These are phyloP conservation scores for Turdus rufiventris DNA, from an alignment of 2,113 vertebrate species.

Conservation along the genomic window DNA sequence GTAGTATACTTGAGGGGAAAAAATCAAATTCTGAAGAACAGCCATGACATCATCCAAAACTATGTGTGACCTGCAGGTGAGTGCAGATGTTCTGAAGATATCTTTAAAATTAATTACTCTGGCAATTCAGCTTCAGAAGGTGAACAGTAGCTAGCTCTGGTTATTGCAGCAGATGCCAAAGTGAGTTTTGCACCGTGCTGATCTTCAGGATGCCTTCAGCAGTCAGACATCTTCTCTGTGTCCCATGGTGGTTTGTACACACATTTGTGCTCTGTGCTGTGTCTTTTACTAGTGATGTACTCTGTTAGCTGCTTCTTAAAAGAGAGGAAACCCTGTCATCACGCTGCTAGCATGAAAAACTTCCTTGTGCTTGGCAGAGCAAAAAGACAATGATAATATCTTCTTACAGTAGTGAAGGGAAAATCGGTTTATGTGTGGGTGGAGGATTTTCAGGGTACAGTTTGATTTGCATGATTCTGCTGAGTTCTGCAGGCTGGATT, in stretches of 20 bases:
- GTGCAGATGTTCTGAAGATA: not conserved
- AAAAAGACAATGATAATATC: not conserved
- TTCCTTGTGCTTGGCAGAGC: not conserved
- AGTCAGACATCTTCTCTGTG: not conserved
- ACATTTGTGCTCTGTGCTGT: not conserved
- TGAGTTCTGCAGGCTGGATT: not conserved
- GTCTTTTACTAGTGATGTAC: not conserved
- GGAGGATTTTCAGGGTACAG: not conserved
- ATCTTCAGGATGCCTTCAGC: not conserved
- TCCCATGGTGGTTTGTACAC: too few species aligned
- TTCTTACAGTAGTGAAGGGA: fast-evolving
- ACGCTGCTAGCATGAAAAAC: not conserved
- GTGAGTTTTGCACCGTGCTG: not conserved
- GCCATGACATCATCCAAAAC: not conserved
- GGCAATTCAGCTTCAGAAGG: not conserved
- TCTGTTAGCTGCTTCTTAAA: not conserved
- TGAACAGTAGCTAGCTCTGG: not conserved
- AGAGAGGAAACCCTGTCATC: not conserved
- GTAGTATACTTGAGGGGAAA: too few species aligned
- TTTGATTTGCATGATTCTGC: not conserved
- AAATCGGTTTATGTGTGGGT: not conserved
- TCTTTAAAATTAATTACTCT: not conserved
- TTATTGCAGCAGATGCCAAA: not conserved
- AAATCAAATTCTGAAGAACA: not conserved
- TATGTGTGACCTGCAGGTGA: not conserved